Base-by-base conservation (phyloP, 2,797 vertebrate species). In the Dendrocincla tyrannina region DNA sequence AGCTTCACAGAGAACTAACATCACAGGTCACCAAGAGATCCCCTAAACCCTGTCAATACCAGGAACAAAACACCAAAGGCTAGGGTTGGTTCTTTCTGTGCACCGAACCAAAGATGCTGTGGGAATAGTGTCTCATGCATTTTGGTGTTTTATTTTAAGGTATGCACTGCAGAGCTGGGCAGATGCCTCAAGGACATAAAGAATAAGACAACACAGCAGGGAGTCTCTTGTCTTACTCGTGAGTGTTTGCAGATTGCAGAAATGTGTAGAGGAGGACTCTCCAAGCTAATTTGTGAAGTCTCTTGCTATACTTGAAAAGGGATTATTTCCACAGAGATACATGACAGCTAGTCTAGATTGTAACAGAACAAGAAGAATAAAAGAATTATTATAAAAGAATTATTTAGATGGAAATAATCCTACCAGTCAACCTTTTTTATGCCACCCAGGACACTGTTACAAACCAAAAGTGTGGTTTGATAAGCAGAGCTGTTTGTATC, bases 71-170 rank as follows among this genome's bases (percentile, higher is more conserved):
- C 14, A 18, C 5, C 5, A 25, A 19, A 52, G 39, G 25, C 17
- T 46, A 8, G 13, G 2, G 24, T 39, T 16, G 20, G 13, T 33
- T 60, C 25, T 41, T 47, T 46, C 39, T 50, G 30, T 7, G 10
- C 18, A 70, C 23, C 13, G 14, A 75, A 25, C 23, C 33, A 9
- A 70, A 78, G 44, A 4, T 24, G 22, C 14, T 73, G 24, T 41
- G 30, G 9, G 27, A 35, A 35, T 0, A 47, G 20, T 4, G 5
- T 25, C 20, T 9, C 17, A 23, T 17, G 23, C 17, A 1, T 35
- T 89, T 69, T 24, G 28, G 6, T 49, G 13, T 28, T 68, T 69
- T 82, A n/a, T 76, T 75, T 73, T 47, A 44, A 91, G 39, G 44
- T 32, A 44, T 11, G 10, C 11, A 19, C 49, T 49, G 44, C 81